A percentile compares a stretch with the other conserved stretches of the same genome.
phyloP scores from a whole-genome alignment of 2,888 invertebrate genomes.

The Apotomis capreana region DNA sequence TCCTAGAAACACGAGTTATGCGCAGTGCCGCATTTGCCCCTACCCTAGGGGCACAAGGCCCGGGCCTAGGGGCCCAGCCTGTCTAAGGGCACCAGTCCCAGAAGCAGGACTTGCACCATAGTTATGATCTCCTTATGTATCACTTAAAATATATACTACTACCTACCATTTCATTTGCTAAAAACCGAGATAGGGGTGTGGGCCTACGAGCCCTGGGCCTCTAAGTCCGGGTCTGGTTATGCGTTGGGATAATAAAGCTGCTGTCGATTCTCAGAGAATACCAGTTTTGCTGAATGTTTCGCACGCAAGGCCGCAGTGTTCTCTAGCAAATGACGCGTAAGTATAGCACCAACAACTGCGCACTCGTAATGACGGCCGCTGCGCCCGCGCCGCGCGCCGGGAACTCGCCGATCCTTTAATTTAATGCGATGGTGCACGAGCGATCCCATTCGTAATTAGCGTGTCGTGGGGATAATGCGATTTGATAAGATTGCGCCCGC shows the following conservation, averaged over 20 bases:
- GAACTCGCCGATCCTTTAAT: neutral
- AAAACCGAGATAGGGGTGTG: too few relatives aligned
- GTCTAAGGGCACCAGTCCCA: too few relatives aligned
- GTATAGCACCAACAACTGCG: constrained; percentile 1
- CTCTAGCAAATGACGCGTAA: constrained; percentile 22
- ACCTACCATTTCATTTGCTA: too few relatives aligned
- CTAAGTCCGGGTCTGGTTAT: neutral
- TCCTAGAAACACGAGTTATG: neutral
- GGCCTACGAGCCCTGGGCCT: too few relatives aligned
- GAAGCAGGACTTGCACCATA: too few relatives aligned
- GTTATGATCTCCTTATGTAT: too few relatives aligned
- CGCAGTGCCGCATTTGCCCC: too few relatives aligned
- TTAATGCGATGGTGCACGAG: constrained; percentile 24
- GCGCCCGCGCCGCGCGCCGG: constrained; percentile 17
- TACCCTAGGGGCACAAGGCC: too few relatives aligned
- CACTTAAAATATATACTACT: too few relatives aligned
- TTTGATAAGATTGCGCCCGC: constrained; percentile 29
- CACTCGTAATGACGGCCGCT: constrained; percentile 1
- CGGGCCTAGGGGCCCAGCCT: too few relatives aligned
- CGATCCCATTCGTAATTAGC: constrained; percentile 28
- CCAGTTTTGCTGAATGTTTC: neutral
- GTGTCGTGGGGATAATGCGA: constrained; percentile 30
- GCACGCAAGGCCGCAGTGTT: constrained; percentile 24
- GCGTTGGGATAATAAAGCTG: neutral
- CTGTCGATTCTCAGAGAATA: constrained; percentile 9